A percentile compares a stretch with the other conserved stretches of the same genome.
Evolutionary conservation across 2,888 invertebrate genomes (phyloP).

Genomic region (Lepidochrysops patricia): DNA sequence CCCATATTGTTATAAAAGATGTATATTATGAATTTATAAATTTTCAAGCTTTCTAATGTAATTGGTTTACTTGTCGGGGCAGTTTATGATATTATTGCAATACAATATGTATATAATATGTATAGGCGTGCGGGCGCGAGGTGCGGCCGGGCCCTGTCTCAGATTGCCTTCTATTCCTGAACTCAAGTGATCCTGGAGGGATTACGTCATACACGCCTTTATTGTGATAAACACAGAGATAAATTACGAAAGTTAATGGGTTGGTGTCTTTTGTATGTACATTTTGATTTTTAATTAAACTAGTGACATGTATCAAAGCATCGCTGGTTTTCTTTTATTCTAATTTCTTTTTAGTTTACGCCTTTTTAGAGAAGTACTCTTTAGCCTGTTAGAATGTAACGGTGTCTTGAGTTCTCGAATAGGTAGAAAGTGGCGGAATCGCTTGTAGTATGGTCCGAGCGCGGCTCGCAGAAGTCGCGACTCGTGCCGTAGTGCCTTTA

Average conservation of each 20-base stretch:
- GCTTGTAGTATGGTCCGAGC: conserved; percentile 29
- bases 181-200: conserved; percentile 10
- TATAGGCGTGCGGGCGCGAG: conserved; percentile 7
- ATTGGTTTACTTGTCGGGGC: conserved; percentile 53
- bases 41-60: conserved; percentile 63
- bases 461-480: conserved; percentile 20
- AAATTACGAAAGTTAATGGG: conserved; percentile 8
- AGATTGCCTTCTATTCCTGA: conserved; percentile 10
- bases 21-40: conserved; percentile 67
- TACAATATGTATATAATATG: conserved; percentile 14
- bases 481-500: conserved; percentile 33
- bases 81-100: conserved; percentile 39
- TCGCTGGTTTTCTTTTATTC: conserved; percentile 2
- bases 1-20: conserved; percentile 42
- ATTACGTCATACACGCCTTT: conserved; percentile 4
- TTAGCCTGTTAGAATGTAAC: neutral
- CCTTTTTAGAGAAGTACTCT: neutral
- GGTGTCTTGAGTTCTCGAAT: conserved; percentile 16
- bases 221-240: conserved; percentile 6
- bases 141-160: conserved; percentile 4
- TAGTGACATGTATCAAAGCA: conserved; percentile 3
- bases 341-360: neutral
- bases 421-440: conserved; percentile 14
- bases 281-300: conserved; percentile 1
- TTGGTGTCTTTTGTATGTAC: conserved; percentile 7